Evolutionary conservation across 53 echinoderm and acorn worm species (phyloP), one percentile per base, ranked within the genome.

Genomic region (Holothuria scabra): DNA sequence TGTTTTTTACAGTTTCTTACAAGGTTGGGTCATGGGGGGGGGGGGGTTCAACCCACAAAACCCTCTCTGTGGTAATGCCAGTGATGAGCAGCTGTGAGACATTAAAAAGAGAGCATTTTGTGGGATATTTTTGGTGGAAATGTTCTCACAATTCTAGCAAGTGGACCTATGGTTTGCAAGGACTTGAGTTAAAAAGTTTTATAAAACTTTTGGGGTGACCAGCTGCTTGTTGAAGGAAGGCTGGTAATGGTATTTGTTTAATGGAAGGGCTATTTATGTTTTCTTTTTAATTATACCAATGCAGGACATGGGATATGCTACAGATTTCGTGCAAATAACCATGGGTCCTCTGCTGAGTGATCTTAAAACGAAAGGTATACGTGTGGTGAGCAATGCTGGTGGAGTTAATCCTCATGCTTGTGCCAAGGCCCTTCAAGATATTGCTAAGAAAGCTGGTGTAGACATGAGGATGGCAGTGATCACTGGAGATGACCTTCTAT

Each of bases 341-440:
- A 92, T 97, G 61, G 92, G 88, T 19, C 97, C 92, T 2, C 86
- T 94, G 19, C 66, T 97, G 52, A 87, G 70, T 18, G 94, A 97
- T 28, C 94, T 97, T 60, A 97, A 94, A 83, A 86, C 85, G 81
- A 83, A 89, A 72, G 97, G 97, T n/a, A 93, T 97, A 34, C 90
- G 89, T 48, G 97, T 97, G 26, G 87, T 97, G 31, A 97, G 97
- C 87, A 97, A 97, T 60, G 92, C 97, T 1, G 97, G 97, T 10
- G 97, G 97, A 18, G 86, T 97, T 64, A 97, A 97, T 83, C 97
- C 94, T 3, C 89, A 81, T 21, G 84, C 94, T 18, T 97, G 97
- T 65, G 91, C 90, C 22, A 61, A 56, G 46, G 97, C 97, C 41
- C 56, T 97, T 48, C 86, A 88, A 71, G 89, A 94, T 68, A 89